Conservation (phyloP, 2,888 invertebrate species). For the Andrena haemorrhoa region DNA sequence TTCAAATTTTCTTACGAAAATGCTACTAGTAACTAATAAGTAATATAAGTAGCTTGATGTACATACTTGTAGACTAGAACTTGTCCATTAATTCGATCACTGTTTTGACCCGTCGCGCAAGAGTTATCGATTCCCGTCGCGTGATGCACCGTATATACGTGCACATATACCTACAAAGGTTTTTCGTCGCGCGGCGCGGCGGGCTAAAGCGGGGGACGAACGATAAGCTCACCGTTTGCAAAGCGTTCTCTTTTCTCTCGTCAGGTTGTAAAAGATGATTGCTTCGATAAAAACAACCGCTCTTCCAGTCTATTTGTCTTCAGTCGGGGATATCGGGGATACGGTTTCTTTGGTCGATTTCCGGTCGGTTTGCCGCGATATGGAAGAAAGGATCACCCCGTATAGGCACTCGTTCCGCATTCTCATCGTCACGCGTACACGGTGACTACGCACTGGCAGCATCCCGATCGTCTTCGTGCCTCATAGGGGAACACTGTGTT, state of each 20-base stretch:
- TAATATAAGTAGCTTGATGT: too few relatives aligned
- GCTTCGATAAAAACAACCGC: conserved; percentile 37
- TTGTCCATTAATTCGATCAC: too few relatives aligned
- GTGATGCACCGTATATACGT: neutral
- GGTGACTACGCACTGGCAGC: conserved; percentile 12
- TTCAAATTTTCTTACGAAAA: too few relatives aligned
- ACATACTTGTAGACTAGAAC: too few relatives aligned
- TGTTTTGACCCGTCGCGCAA: neutral
- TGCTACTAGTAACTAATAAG: too few relatives aligned
- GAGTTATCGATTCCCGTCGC: neutral
- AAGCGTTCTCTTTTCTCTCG: conserved; percentile 18
- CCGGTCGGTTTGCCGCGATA: conserved; percentile 27
- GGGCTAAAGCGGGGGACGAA: neutral
- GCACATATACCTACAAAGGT: neutral
- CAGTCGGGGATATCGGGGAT: conserved; percentile 28
- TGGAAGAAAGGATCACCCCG: conserved; percentile 18
- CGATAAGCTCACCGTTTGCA: conserved; percentile 9
- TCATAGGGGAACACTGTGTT: neutral
- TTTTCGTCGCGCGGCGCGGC: neutral
- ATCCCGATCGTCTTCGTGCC: conserved; percentile 13
- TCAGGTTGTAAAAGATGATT: conserved; percentile 38
- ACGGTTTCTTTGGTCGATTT: conserved; percentile 36
- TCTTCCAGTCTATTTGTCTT: conserved; percentile 46
- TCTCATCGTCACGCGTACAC: conserved; percentile 26
- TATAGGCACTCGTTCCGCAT: conserved; percentile 9